Evolutionary conservation across 1,140 invertebrate species (phyloP), one percentile per base, ranked within the genome.

Genomic region (Drosophila pandora): DNA sequence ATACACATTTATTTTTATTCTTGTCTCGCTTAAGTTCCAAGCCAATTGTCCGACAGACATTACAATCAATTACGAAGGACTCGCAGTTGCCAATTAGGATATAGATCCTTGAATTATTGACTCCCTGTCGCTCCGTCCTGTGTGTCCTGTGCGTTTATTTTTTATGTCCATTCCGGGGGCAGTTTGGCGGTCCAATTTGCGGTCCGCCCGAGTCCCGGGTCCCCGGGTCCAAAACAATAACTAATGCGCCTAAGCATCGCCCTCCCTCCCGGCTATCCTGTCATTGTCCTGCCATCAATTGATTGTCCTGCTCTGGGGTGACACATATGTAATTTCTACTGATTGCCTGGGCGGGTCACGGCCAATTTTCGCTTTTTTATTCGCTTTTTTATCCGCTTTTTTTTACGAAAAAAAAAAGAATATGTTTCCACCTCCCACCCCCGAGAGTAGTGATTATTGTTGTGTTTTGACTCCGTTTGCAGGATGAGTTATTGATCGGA

Each of bases 291-390:
- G 83, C 34, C 34, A 88, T 73, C 83, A 88, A 88, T 88, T 88
- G 83, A 88, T 88, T 88, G 83, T 84, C 64, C 76, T 62, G 65
- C 67, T 57, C 45, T 57, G 67, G 83, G 83, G 76, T 88, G 83
- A 83, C 84, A 77, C 47, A 67, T 62, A 82, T 52, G 39, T 67
- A 78, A 83, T 75, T 79, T 78, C 72, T 79, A 54, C 64, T 88
- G 83, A 88, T 88, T 88, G 83, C 64, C 70, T 77, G 83, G 83
- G 83, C 56, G 82, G 67, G 49, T 59, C 50, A 39, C 53, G 55
- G 13, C 32, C 47, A 60, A 47, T 79, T 75, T 69, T 80, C 60
- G 60, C 54, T 58, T 80, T 37, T 37, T 37, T 12, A 3, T 10
- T 0, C 60, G 56, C 48, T 77, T 82, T 47, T 45, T 23, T 17